A percentile compares a stretch with the other conserved stretches of the same genome.
These are phyloP conservation scores for Limonius californicus DNA, from an alignment of 1,140 invertebrate genomes.

Conservation along the genomic window DNA sequence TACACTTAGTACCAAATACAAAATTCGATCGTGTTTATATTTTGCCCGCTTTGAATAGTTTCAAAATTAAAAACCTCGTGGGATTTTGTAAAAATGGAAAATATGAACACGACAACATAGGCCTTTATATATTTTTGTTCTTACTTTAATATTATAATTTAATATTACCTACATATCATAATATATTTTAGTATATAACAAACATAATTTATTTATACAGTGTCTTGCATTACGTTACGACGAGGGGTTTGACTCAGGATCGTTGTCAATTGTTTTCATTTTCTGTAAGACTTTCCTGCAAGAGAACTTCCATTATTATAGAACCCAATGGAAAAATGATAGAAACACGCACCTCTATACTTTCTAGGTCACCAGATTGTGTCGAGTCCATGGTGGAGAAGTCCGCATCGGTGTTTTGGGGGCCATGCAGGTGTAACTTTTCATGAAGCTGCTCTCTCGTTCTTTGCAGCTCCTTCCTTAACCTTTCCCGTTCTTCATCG, in stretches of 20 bases:
- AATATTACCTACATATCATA: background rate
- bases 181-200: slow-evolving; percentile 25
- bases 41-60: background rate
- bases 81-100: background rate
- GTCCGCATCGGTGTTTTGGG: background rate
- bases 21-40: background rate
- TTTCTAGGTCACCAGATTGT: slow-evolving; percentile 36
- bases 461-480: slow-evolving; percentile 67
- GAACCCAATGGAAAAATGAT: background rate
- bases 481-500: slow-evolving; percentile 70
- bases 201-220: slow-evolving; percentile 24
- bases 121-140: slow-evolving; percentile 2
- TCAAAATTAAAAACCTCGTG: background rate
- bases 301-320: background rate
- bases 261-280: slow-evolving; percentile 28
- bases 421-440: slow-evolving; percentile 44
- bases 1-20: background rate
- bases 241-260: background rate
- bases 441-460: slow-evolving; percentile 69
- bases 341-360: slow-evolving; percentile 35
- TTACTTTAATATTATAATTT: background rate
- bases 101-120: slow-evolving; percentile 8
- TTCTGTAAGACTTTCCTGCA: slow-evolving; percentile 31
- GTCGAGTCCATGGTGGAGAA: slow-evolving; percentile 4
- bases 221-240: background rate